Evolutionary conservation across 2,797 vertebrate genomes (phyloP), one percentile per base, ranked within the genome.

Genomic region (Lophius americanus): DNA sequence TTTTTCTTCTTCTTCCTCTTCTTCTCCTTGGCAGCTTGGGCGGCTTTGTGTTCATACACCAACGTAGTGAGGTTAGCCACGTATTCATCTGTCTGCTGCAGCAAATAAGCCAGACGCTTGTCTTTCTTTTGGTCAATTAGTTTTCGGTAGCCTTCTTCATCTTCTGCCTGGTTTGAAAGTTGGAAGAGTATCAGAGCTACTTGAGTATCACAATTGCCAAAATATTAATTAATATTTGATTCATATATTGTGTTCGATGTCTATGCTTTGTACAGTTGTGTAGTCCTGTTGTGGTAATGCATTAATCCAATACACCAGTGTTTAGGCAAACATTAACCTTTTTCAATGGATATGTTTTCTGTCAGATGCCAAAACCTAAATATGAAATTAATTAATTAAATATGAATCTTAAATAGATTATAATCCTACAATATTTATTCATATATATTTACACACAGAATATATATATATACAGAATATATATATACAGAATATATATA

Each of bases 71-170:
- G 95, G 91, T 98, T 98, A 60, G 96, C 96, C 70, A 98, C 96
- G 0, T 98, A 98, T 85, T 99, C 97, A 0, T 98, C 96, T 0
- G 96, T 98, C 93, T 98, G 96, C 91, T 98, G 97, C 78, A 98
- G 92, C 77, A 98, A 82, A 90, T 98, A 98, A 11, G 97, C 97
- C 90, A 99, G 79, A 8, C 97, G 96, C 86, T 98, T 98, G 89
- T 99, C 97, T 85, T 99, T 99, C 94, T 99, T 99, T 88, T 99
- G 97, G 75, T 99, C 97, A 0, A 99, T 99, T 2, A 98, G 95
- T 70, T 99, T 98, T 14, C 98, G 91, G 70, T 99, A 99, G 32
- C 98, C 97, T 77, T 99, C 98, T 88, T 99, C 97, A 83, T 99
- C 97, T 91, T 99, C 98, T 44, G 96, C 97, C 97, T 99, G 78